These are phyloP conservation scores for Amphiduros pacificus DNA, from an alignment of 2,888 invertebrate species.

Conservation along the genomic window DNA sequence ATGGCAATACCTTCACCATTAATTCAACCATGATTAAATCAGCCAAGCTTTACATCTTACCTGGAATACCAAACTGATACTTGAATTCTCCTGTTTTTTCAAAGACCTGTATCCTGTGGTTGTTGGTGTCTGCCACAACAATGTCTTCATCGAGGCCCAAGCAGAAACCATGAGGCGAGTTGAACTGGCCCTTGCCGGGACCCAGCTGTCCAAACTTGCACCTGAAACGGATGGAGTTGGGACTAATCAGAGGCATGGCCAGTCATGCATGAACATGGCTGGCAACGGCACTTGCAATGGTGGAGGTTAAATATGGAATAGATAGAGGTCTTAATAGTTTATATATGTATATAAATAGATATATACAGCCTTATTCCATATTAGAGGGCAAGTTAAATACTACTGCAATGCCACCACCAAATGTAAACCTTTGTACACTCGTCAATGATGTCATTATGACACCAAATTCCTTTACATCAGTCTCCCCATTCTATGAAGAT, in stretches of 20 bases:
- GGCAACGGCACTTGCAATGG: background rate
- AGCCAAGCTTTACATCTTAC: no score
- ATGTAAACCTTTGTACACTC: no score
- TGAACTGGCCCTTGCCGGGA: constrained; percentile 90
- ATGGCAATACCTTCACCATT: no score
- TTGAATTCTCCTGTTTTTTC: constrained; percentile 91
- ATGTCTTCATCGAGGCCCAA: constrained; percentile 93
- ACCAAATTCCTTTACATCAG: no score
- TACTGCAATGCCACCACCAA: no score
- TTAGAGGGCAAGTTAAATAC: no score
- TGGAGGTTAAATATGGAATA: background rate
- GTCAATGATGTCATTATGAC: no score
- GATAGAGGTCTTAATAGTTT: background rate
- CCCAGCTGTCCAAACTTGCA: constrained; percentile 94
- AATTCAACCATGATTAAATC: no score
- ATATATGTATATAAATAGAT: no score
- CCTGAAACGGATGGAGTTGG: constrained; percentile 39
- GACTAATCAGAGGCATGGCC: background rate
- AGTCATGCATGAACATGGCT: background rate
- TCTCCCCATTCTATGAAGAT: no score
- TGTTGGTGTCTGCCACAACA: constrained; percentile 92
- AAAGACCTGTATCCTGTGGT: constrained; percentile 92
- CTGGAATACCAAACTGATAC: constrained; percentile 91
- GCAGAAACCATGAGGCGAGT: constrained; percentile 96
- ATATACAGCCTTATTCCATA: no score